Conservation (phyloP, 2,888 invertebrate species). For the Allygus modestus region DNA sequence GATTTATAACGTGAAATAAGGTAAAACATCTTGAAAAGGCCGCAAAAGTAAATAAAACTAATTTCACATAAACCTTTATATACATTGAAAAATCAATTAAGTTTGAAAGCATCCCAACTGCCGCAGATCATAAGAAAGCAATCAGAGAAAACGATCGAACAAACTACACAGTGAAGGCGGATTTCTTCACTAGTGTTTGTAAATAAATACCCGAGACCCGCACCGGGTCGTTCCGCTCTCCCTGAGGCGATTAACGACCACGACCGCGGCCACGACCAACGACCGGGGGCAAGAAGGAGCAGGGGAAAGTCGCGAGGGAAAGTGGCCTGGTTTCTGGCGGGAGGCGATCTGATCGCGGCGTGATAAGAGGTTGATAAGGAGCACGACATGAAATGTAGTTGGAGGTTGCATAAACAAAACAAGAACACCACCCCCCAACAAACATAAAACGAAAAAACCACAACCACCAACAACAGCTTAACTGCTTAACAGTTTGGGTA, state of each 20-base stretch:
- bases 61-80: too few species aligned
- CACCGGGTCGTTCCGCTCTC: conserved; percentile 33
- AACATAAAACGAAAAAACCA: too few species aligned
- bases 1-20: too few species aligned
- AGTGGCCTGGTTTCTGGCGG: conserved; percentile 8
- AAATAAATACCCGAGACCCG: not conserved
- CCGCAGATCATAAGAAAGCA: too few species aligned
- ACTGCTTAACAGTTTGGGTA: too few species aligned
- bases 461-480: too few species aligned
- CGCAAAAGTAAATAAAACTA: too few species aligned
- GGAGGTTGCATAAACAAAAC: not conserved
- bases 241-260: not conserved
- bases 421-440: too few species aligned
- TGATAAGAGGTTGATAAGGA: not conserved
- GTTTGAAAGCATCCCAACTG: too few species aligned
- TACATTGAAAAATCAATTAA: too few species aligned
- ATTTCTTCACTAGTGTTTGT: conserved; percentile 11
- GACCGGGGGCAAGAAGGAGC: not conserved
- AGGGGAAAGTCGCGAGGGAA: not conserved
- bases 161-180: not conserved
- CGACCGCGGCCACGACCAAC: not conserved
- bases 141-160: not conserved
- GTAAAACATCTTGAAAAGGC: too few species aligned
- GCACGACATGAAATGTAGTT: not conserved
- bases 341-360: not conserved